Evolutionary conservation across 2,797 vertebrate genomes (phyloP).

Genomic region (Cheracebus regulus): DNA sequence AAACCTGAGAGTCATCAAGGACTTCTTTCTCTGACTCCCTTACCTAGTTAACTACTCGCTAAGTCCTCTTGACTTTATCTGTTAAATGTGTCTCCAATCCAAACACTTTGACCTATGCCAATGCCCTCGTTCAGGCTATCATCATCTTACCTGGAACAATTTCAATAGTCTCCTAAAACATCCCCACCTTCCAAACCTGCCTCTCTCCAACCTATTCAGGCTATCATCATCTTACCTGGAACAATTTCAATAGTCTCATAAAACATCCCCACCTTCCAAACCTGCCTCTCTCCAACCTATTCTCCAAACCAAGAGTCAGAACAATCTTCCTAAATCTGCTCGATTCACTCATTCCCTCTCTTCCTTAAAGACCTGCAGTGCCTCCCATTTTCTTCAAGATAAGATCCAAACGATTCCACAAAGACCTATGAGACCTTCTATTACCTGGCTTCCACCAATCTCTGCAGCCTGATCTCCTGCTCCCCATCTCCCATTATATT

Average conservation of each 20-base stretch:
- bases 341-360: neutral
- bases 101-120: neutral
- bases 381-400: neutral
- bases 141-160: neutral
- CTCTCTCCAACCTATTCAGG: neutral
- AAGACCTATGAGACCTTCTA: neutral
- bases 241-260: neutral
- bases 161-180: neutral
- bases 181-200: neutral
- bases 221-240: neutral
- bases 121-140: neutral
- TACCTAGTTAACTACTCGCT: neutral
- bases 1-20: neutral
- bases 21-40: neutral
- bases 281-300: neutral
- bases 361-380: neutral
- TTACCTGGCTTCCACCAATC: neutral
- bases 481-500: neutral
- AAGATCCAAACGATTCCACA: neutral
- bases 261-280: neutral
- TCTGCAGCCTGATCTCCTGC: neutral
- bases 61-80: neutral
- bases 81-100: neutral
- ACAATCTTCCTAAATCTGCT: neutral
- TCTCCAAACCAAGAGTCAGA: neutral